A percentile compares a stretch with the other conserved stretches of the same genome.
phyloP scores from a whole-genome alignment of 2,888 invertebrate species.

The Morpho helenor region DNA sequence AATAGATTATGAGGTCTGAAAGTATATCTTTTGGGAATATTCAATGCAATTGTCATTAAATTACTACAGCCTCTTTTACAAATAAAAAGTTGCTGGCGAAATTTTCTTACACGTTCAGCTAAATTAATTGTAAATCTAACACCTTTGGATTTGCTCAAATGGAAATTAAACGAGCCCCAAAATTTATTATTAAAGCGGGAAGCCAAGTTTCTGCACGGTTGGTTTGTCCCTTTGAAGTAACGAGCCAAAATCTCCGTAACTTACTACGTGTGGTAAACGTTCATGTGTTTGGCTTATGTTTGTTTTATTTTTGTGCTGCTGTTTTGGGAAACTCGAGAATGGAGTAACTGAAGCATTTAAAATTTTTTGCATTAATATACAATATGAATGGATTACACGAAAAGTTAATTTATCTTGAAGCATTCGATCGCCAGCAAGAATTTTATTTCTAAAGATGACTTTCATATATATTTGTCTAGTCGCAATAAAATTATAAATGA shows the following conservation, averaged over 20 bases:
- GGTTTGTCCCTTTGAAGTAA: constrained; percentile 14
- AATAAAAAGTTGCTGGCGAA: not conserved
- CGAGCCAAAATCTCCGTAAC: constrained; percentile 7
- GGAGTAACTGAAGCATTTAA: not conserved
- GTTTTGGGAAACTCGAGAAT: not conserved
- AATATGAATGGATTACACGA: too few relatives aligned
- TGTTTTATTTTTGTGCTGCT: not conserved
- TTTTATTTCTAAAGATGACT: too few relatives aligned
- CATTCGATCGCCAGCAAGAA: too few relatives aligned
- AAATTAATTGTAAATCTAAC: constrained; percentile 10
- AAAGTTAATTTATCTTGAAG: too few relatives aligned
- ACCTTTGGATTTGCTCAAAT: constrained; percentile 10
- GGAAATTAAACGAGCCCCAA: constrained; percentile 11
- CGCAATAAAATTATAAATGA: too few relatives aligned
- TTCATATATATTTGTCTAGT: too few relatives aligned
- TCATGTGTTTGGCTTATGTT: constrained; percentile 3
- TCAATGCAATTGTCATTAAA: too few relatives aligned
- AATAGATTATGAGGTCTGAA: too few relatives aligned
- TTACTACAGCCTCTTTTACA: too few relatives aligned
- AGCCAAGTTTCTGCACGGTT: constrained; percentile 12
- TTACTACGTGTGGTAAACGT: constrained; percentile 1
- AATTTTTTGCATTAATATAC: too few relatives aligned
- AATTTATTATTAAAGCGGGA: constrained; percentile 14
- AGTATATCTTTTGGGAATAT: too few relatives aligned
- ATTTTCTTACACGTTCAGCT: constrained; percentile 1